A percentile compares a stretch with the other conserved stretches of the same genome.
phyloP scores from a whole-genome alignment of 1,140 invertebrate genomes.

The Oedothorax gibbosus region DNA sequence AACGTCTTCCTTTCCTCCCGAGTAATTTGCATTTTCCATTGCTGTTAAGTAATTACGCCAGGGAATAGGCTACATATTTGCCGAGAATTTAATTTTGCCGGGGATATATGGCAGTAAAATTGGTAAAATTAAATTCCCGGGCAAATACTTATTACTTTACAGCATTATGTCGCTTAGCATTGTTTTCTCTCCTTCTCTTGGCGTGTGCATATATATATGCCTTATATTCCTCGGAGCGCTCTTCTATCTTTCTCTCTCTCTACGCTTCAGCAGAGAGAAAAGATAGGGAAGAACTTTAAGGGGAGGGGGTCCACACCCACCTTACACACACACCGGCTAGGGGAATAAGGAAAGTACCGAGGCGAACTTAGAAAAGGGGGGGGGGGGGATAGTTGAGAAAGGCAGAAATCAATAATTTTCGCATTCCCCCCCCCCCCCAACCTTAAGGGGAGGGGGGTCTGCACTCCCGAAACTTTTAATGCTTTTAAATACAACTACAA shows the following conservation, averaged over 20 bases:
- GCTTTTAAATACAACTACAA: constrained; percentile 61
- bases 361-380: background rate
- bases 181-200: constrained; percentile 54
- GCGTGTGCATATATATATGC: constrained; percentile 53
- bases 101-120: constrained; percentile 62
- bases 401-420: constrained; percentile 60
- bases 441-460: background rate
- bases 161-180: constrained; percentile 61
- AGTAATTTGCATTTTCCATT: constrained; percentile 62
- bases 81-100: constrained; percentile 62
- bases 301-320: constrained; percentile 16
- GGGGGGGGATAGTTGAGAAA: constrained; percentile 44
- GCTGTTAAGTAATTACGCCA: constrained; percentile 61
- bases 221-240: constrained; percentile 58
- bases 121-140: constrained; percentile 62
- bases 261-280: constrained; percentile 45
- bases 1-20: constrained; percentile 26
- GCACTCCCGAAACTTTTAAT: constrained; percentile 61
- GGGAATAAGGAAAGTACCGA: constrained; percentile 43
- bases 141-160: constrained; percentile 62
- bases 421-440: constrained; percentile 16
- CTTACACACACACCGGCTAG: constrained; percentile 17
- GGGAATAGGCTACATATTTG: constrained; percentile 62
- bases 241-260: constrained; percentile 12
- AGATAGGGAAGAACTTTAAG: constrained; percentile 58